Conservation (phyloP, 2,113 vertebrate genomes). For the Eclectus roratus region DNA sequence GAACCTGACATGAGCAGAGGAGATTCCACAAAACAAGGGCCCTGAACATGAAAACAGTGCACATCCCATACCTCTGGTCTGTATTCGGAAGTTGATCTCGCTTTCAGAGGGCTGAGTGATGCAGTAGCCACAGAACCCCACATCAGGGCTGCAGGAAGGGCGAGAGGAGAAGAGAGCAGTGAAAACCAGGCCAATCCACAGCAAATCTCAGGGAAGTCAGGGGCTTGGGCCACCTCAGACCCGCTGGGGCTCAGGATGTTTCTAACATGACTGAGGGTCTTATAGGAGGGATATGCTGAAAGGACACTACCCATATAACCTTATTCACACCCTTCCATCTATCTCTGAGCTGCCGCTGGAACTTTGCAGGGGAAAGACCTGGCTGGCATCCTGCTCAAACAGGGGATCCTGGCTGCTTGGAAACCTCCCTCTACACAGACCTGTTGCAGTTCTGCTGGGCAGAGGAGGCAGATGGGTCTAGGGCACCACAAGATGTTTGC, state of each 20-base stretch:
- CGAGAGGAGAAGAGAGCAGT: neutral
- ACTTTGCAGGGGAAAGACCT: neutral
- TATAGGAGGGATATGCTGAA: neutral
- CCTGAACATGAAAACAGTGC: accelerated
- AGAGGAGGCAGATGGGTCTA: neutral
- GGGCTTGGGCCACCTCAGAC: neutral
- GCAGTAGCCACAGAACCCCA: slow-evolving; percentile 97
- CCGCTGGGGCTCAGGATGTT: neutral
- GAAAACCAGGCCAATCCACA: neutral
- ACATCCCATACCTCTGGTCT: slow-evolving; percentile 83
- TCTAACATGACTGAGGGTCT: neutral
- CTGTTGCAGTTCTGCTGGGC: neutral
- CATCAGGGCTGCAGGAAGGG: slow-evolving; percentile 77
- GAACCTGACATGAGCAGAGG: neutral
- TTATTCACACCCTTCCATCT: accelerated
- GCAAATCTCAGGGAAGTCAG: neutral
- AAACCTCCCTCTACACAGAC: neutral
- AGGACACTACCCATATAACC: neutral
- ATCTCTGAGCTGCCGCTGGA: neutral
- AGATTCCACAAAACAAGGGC: neutral
- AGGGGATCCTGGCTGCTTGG: neutral
- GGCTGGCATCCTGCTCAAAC: accelerated
- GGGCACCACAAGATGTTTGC: neutral
- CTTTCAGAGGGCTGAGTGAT: slow-evolving; percentile 97
- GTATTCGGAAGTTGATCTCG: slow-evolving; percentile 98